A percentile compares a stretch with the other conserved stretches of the same genome.
phyloP scores from a whole-genome alignment of 2,797 vertebrate species.

The Tamandua tetradactyla region DNA sequence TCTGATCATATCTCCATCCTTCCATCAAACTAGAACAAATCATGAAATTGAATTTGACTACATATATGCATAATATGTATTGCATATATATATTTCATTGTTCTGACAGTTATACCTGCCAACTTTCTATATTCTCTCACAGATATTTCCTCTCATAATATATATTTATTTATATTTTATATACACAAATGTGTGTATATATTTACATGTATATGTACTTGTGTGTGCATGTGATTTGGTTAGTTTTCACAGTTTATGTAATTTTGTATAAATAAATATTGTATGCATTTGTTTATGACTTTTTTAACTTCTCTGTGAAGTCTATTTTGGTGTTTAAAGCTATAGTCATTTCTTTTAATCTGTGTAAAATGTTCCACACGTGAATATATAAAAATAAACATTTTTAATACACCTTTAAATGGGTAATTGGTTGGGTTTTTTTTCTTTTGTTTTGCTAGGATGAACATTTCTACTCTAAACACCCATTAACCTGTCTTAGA shows the following conservation, averaged over 20 bases:
- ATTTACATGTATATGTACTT: background rate
- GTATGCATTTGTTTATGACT: background rate
- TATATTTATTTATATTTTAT: too few relatives aligned
- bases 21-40: background rate
- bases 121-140: too few relatives aligned
- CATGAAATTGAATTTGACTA: background rate
- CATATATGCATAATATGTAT: background rate
- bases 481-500: background rate
- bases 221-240: background rate
- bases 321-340: background rate
- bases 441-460: background rate
- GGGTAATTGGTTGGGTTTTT: background rate
- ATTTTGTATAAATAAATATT: background rate
- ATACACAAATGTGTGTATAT: too few relatives aligned
- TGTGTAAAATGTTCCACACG: background rate
- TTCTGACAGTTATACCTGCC: too few relatives aligned
- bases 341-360: background rate
- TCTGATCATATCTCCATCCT: background rate
- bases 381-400: background rate
- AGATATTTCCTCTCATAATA: too few relatives aligned
- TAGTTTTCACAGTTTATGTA: too few relatives aligned
- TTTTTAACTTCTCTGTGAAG: background rate
- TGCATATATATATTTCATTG: too few relatives aligned
- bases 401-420: background rate
- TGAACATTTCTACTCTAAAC: background rate